Conservation (phyloP, 2,113 vertebrate species). For the Dipodomys stephensi region DNA sequence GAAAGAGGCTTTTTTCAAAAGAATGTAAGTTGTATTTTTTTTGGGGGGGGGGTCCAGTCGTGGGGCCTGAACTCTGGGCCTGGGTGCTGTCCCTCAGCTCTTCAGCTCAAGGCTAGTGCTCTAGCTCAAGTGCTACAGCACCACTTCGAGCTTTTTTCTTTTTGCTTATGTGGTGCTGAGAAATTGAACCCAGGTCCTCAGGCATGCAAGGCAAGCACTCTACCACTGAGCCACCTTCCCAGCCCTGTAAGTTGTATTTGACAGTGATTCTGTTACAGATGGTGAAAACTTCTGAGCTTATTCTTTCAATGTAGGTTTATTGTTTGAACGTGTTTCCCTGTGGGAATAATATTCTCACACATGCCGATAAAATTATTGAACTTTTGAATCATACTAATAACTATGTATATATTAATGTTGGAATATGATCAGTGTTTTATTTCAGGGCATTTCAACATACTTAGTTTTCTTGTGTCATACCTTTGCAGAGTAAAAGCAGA, state of each 20-base stretch:
- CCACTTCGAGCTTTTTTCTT: too few relatives aligned
- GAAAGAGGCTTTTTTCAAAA: constrained; percentile 97
- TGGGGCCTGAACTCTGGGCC: too few relatives aligned
- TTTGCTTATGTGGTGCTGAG: too few relatives aligned
- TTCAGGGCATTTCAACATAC: neutral
- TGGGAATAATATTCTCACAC: constrained; percentile 34
- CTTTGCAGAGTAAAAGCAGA: neutral
- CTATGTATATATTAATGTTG: too few relatives aligned
- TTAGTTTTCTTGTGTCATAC: neutral
- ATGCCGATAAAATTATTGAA: constrained; percentile 40
- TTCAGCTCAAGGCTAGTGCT: too few relatives aligned
- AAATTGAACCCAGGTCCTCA: too few relatives aligned
- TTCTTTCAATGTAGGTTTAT: neutral
- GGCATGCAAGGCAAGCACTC: too few relatives aligned
- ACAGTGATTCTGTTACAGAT: neutral
- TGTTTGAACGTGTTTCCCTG: neutral
- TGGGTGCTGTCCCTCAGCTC: too few relatives aligned
- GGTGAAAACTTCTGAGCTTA: neutral
- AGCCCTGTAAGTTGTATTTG: constrained; percentile 83
- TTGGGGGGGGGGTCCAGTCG: too few relatives aligned
- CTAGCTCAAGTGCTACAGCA: too few relatives aligned
- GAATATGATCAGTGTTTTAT: neutral
- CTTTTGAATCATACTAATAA: neutral
- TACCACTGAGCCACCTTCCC: too few relatives aligned
- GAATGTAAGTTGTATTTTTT: constrained; percentile 88